Evolutionary conservation across 2,888 invertebrate genomes (phyloP), one percentile per base, ranked within the genome.

Genomic region (Caenorhabditis plicata): DNA sequence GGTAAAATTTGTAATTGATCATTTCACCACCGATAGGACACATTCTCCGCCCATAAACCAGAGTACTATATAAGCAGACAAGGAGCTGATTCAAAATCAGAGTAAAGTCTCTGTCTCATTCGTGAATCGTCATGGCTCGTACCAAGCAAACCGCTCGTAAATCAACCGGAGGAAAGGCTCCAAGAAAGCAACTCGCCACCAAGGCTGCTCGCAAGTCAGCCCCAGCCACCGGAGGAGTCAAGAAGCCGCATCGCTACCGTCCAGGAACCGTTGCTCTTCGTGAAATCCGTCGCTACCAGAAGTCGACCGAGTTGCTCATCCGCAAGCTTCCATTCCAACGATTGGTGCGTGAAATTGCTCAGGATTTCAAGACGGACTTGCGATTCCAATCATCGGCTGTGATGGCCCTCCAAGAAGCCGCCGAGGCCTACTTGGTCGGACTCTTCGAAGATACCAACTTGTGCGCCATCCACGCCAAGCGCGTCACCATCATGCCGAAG

Each of bases 401-500:
- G n/a, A n/a, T n/a, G n/a, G n/a, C n/a, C n/a, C n/a, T n/a, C n/a
- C n/a, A n/a, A n/a, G 92, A 92, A 56, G 56, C 71, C 23, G 53
- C 89, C 77, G 91, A 91, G 83, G 90, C 91, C 13, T 91, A 91
- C 83, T 85, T 93, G 73, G 92, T 92, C 53, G 92, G 93, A 71
- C 86, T 94, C 57, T 93, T 94, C 84, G 93, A 93, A 87, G 93
- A 78, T 85, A 94, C 93, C 74, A 93, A 93, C 85, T 87, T 93
- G 87, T 92, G 92, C 85, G 93, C 92, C 71, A 93, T 94, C 83
- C 93, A 94, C 81, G 93, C 93, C 77, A 93, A 93, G 85, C 88
- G 93, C 81, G 93, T 94, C 53, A 94, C 93, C 69, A 94, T 94
- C 84, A 93, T 93, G 92, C 93, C 93, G 77, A 94, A 93, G 85